Base-by-base conservation (phyloP, 2,113 vertebrate genomes). In the Pteronura brasiliensis region DNA sequence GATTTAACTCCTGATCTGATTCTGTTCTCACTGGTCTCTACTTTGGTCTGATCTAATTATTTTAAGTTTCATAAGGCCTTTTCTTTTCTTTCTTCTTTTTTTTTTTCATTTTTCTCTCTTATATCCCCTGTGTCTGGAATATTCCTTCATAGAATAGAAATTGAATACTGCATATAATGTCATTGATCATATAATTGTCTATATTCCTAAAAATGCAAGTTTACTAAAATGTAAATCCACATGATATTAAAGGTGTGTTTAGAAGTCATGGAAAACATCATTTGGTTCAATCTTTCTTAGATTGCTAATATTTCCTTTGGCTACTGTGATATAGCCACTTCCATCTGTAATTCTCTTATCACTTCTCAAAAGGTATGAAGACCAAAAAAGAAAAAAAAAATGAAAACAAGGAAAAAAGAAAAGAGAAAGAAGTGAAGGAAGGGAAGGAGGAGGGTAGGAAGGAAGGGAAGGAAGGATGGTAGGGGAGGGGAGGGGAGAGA, bases 101-200 rank as follows among this genome's bases (percentile, higher is more conserved):
- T 34, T 44, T 44, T 67, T 96, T 95, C 12, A n/a, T 42, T 74
- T 93, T 94, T 82, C 69, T 80, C 29, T 91, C 57, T 90, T 88
- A 39, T 83, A 90, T 80, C 44, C 18, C 21, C 27, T 79, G 34
- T 31, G 21, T 77, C 39, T 95, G 36, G 63, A 86, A 67, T 4
- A 81, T 61, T 80, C 47, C 9, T 90, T 82, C 52, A 7, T 10
- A 85, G 1, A 89, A 42, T 59, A 67, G 59, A 86, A 52, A 65
- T 96, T 76, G 59, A 93, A 49, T 83, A 67, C 69, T 89, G 29
- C 76, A 34, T 34, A 67, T 67, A 67, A 34, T 67, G 29, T 34
- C 2, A 85, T 27, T 71, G 65, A 69, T 82, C 17, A 36, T 74
- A 55, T 11, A 57, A 47, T 36, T 93, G 11, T 71, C 23, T 67